A percentile compares a stretch with the other conserved stretches of the same genome.
phyloP scores from a whole-genome alignment of 2,113 vertebrate genomes.

The Oreochromis niloticus region DNA sequence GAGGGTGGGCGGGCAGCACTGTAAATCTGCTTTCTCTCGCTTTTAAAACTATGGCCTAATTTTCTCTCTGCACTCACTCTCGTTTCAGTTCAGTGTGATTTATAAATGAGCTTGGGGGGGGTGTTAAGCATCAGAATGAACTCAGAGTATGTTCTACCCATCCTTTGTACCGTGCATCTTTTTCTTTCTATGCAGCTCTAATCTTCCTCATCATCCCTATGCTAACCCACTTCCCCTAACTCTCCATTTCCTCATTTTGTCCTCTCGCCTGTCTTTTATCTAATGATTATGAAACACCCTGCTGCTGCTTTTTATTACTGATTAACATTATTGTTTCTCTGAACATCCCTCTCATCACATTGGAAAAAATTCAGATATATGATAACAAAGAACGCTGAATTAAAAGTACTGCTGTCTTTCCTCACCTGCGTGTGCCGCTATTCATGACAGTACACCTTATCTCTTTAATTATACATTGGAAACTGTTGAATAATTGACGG shows the following conservation, averaged over 20 bases:
- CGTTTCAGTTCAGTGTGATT: not conserved
- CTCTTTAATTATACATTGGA: constrained; percentile 62
- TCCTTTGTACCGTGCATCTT: not conserved
- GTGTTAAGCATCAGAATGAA: not conserved
- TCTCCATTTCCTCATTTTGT: not conserved
- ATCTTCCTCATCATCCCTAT: not conserved
- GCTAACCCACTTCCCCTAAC: not conserved
- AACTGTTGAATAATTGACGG: constrained; percentile 61
- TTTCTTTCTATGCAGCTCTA: not conserved
- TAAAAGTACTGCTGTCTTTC: not conserved
- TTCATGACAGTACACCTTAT: constrained; percentile 41
- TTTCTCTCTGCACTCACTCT: not conserved
- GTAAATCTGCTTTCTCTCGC: constrained; percentile 20
- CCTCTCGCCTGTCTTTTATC: not conserved
- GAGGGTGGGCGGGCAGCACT: not conserved
- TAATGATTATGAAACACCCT: not conserved
- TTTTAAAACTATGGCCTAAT: constrained; percentile 35
- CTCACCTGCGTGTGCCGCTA: constrained; percentile 36
- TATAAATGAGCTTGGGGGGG: not conserved
- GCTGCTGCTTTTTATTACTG: not conserved
- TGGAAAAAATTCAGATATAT: not conserved
- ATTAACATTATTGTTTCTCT: not conserved
- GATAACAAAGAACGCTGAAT: not conserved
- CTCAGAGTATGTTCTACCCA: not conserved
- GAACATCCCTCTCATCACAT: not conserved